These are phyloP conservation scores for Ceratosolen fusciceps DNA, from an alignment of 1,140 invertebrate genomes.

Conservation along the genomic window DNA sequence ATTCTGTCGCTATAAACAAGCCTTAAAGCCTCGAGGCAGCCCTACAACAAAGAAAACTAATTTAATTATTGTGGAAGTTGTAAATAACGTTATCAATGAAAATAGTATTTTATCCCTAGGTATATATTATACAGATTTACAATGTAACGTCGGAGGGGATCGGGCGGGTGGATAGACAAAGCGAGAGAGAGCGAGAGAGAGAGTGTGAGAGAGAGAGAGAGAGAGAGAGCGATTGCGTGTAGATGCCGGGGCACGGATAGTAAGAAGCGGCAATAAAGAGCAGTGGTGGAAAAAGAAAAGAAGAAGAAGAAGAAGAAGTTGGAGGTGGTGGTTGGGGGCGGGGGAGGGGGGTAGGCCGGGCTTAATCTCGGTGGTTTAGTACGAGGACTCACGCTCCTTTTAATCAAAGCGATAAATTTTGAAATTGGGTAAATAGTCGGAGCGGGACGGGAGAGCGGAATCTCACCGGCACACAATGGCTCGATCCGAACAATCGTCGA, in stretches of 20 bases:
- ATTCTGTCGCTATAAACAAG: too few relatives aligned
- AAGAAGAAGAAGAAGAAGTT: neutral
- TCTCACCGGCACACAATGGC: neutral
- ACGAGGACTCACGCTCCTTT: neutral
- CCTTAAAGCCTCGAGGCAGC: too few relatives aligned
- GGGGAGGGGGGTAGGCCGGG: neutral
- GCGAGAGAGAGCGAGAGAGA: too few relatives aligned
- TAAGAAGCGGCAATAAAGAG: neutral
- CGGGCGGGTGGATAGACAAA: too few relatives aligned
- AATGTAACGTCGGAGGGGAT: too few relatives aligned
- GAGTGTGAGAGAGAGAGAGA: too few relatives aligned
- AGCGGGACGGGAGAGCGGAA: neutral
- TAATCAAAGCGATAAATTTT: conserved; percentile 6
- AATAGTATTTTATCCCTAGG: neutral
- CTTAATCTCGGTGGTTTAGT: neutral
- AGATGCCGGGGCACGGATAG: too few relatives aligned
- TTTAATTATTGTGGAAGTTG: neutral
- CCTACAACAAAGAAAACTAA: neutral
- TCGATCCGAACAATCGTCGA: conserved; percentile 13
- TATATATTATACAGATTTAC: neutral
- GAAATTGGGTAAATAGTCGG: neutral
- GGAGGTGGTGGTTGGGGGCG: neutral
- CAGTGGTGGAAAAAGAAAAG: too few relatives aligned
- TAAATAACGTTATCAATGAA: neutral
- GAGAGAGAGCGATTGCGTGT: too few relatives aligned